Conservation (phyloP, 2,888 invertebrate genomes). For the Euproctis similis region DNA sequence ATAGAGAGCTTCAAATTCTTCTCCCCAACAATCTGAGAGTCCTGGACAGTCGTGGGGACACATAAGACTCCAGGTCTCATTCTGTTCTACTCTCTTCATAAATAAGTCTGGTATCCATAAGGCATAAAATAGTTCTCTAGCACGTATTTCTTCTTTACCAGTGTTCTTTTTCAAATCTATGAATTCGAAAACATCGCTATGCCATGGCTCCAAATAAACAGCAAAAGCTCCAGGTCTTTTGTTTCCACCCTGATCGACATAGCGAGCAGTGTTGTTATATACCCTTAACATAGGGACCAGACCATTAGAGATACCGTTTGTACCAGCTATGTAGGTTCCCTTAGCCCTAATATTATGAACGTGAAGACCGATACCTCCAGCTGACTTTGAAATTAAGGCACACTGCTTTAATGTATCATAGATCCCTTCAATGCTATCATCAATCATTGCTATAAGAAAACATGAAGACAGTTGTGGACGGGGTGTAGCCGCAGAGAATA, state of each 20-base stretch:
- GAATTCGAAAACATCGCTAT: constrained; percentile 97
- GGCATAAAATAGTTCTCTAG: constrained; percentile 96
- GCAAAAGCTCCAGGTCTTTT: constrained; percentile 99
- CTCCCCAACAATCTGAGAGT: constrained; percentile 94
- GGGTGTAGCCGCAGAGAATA: constrained; percentile 95
- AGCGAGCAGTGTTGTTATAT: constrained; percentile 95
- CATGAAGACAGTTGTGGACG: constrained; percentile 96
- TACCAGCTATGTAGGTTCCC: constrained; percentile 94
- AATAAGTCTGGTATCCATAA: constrained; percentile 99
- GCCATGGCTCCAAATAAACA: constrained; percentile 99
- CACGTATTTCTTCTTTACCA: constrained; percentile 94
- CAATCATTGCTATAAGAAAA: constrained; percentile 94
- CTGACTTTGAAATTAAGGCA: constrained; percentile 96
- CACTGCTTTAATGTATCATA: constrained; percentile 94
- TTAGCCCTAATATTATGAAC: constrained; percentile 95
- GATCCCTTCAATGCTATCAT: constrained; percentile 97
- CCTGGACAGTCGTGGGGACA: constrained; percentile 96
- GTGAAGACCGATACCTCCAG: constrained; percentile 97
- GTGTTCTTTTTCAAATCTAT: constrained; percentile 96
- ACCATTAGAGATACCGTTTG: constrained; percentile 96
- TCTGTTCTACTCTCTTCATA: constrained; percentile 92
- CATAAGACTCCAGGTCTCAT: constrained; percentile 96
- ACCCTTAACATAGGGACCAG: constrained; percentile 96
- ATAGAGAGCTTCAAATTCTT: constrained; percentile 94
- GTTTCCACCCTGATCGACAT: constrained; percentile 98